phyloP scores from a whole-genome alignment of 2,113 vertebrate species.

The Laticauda colubrina region DNA sequence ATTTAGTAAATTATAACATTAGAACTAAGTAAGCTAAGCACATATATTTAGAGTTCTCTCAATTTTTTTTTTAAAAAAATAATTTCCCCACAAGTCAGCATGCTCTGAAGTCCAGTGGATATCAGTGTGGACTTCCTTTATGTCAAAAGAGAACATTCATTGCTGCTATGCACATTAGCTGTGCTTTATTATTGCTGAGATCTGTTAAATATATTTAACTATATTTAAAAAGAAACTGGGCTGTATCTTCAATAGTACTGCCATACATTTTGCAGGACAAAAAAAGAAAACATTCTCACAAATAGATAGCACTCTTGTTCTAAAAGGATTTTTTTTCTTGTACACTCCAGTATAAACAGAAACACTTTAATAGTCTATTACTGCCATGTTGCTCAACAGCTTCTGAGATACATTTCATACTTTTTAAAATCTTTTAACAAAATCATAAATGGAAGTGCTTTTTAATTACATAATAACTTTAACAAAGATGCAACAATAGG shows the following conservation, averaged over 20 bases:
- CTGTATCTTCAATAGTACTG: not conserved
- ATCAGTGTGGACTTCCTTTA: not conserved
- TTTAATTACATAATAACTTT: not conserved
- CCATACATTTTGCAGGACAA: not conserved
- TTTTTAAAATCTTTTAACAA: not conserved
- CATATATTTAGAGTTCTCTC: conserved; percentile 16
- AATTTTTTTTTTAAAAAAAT: too few relatives aligned
- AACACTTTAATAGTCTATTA: not conserved
- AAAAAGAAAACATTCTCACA: not conserved
- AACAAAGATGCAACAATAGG: not conserved
- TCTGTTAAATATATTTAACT: not conserved
- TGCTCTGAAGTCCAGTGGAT: not conserved
- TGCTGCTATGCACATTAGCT: not conserved
- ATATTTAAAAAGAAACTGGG: not conserved
- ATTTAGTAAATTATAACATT: conserved; percentile 37
- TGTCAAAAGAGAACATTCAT: not conserved
- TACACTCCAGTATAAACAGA: not conserved
- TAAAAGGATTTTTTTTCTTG: not conserved
- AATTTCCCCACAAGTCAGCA: conserved; percentile 32
- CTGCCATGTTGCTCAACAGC: not conserved
- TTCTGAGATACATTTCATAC: not conserved
- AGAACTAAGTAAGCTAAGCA: conserved; percentile 26
- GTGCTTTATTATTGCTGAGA: not conserved
- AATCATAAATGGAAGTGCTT: not conserved
- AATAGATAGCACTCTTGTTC: not conserved